A percentile compares a stretch with the other conserved stretches of the same genome.
phyloP scores from a whole-genome alignment of 2,888 invertebrate species.

The Epiblema foenella region DNA sequence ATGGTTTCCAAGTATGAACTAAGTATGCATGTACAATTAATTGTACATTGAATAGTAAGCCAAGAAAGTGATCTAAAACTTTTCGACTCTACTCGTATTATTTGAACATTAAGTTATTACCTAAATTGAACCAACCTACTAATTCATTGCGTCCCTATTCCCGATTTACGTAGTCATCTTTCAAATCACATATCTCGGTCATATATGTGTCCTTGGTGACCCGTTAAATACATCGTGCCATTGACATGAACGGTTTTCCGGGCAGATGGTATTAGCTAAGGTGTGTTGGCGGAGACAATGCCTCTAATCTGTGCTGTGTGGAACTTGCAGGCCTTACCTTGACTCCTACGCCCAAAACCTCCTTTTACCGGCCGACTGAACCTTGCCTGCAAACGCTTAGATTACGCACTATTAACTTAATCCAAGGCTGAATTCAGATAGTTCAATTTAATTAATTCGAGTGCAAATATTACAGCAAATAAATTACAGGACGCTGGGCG shows the following conservation, averaged over 20 bases:
- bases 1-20: too few relatives aligned
- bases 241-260: slow-evolving; percentile 25
- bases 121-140: too few relatives aligned
- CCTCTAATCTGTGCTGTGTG: slow-evolving; percentile 67
- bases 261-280: slow-evolving; percentile 52
- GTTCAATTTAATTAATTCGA: neutral
- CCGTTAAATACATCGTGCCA: slow-evolving; percentile 33
- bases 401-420: slow-evolving; percentile 37
- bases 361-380: slow-evolving; percentile 72
- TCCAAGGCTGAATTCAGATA: slow-evolving; percentile 26
- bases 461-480: too few relatives aligned
- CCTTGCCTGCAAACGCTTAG: slow-evolving; percentile 61
- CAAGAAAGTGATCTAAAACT: too few relatives aligned
- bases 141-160: too few relatives aligned
- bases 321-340: slow-evolving; percentile 83
- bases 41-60: too few relatives aligned
- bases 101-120: too few relatives aligned
- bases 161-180: neutral
- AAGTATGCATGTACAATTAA: neutral
- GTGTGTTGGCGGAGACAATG: slow-evolving; percentile 82
- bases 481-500: too few relatives aligned
- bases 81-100: too few relatives aligned
- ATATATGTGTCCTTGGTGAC: neutral
- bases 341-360: slow-evolving; percentile 79
- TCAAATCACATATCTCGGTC: neutral